Base-by-base conservation (phyloP, 2,888 invertebrate genomes). In the Patella depressa region DNA sequence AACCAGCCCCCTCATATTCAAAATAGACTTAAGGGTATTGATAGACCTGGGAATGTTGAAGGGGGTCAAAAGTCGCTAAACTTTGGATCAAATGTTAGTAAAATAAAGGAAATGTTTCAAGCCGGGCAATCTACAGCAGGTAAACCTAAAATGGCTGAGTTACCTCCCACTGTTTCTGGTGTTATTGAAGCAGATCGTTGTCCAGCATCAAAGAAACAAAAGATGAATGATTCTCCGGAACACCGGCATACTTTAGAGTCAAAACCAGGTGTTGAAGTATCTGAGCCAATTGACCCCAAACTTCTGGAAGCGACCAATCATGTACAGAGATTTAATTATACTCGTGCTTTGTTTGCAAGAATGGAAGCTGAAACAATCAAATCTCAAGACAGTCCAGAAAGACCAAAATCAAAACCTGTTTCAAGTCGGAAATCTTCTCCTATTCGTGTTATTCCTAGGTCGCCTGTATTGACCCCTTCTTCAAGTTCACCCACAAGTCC, bases 241-340 rank as follows among this genome's bases (percentile, higher is more conserved):
- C 19, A 24, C 19, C 65, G 65, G 11, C 9, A 24, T 24, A 65
- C 65, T 65, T 11, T 65, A 12, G 65, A 65, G 24, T 24, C 65
- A 12, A 65, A 65, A 15, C 14, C 24, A 65, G 65, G 17, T 9
- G 24, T 24, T 19, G 19, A 24, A 19, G 17, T 19, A 11, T n/a
- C 65, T 24, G 54, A 77, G 14, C 79, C 75, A 15, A 65, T 80
- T 11, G 81, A 83, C 14, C 75, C 80, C 4, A 76, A 76, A 17
- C 75, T 84, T 3, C 74, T 81, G 17, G 85, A 87, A 65, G 80
- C 88, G n/a, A 86, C 88, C 15, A 89, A 84, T 76, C 91, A 91
- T 84, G 89, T 90, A 1, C 87, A 90, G 78, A 81, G 90, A 17
- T 91, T 91, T 76, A 89, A 89, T 76, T 86, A 88, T 81, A 90